These are phyloP conservation scores for Troides aeacus DNA, from an alignment of 2,888 invertebrate species.

Conservation along the genomic window DNA sequence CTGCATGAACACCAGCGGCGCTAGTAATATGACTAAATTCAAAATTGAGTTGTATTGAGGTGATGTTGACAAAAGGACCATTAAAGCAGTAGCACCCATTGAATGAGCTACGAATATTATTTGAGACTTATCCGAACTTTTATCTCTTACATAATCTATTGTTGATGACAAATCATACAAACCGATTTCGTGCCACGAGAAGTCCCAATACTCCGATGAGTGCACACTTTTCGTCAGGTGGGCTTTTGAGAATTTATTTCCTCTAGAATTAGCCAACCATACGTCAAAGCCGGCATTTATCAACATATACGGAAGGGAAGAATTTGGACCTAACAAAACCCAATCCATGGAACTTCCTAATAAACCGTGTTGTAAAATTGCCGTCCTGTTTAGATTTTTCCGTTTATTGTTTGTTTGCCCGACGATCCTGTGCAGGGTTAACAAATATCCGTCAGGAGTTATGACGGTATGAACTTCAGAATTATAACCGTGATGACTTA, in stretches of 20 bases:
- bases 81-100: conserved; percentile 50
- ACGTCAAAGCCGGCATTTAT: conserved; percentile 75
- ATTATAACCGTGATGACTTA: conserved; percentile 40
- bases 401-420: conserved; percentile 9
- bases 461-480: conserved; percentile 44
- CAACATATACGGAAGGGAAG: conserved; percentile 56
- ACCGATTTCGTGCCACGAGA: conserved; percentile 59
- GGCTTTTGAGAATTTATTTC: conserved; percentile 49
- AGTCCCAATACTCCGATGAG: conserved; percentile 48
- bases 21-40: conserved; percentile 45
- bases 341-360: conserved; percentile 54
- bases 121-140: conserved; percentile 34
- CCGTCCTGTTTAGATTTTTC: conserved; percentile 31
- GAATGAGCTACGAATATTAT: conserved; percentile 52
- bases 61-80: conserved; percentile 45
- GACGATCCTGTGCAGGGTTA: conserved; percentile 46
- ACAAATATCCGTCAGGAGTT: conserved; percentile 47
- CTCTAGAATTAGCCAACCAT: conserved; percentile 75
- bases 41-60: conserved; percentile 46
- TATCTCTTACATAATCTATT: conserved; percentile 44
- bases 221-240: conserved; percentile 35
- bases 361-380: conserved; percentile 50
- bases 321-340: conserved; percentile 46
- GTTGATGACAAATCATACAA: conserved; percentile 46
- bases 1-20: conserved; percentile 52